These are phyloP conservation scores for Oscheius sp. DNA, from an alignment of 2,888 invertebrate genomes.

Conservation along the genomic window DNA sequence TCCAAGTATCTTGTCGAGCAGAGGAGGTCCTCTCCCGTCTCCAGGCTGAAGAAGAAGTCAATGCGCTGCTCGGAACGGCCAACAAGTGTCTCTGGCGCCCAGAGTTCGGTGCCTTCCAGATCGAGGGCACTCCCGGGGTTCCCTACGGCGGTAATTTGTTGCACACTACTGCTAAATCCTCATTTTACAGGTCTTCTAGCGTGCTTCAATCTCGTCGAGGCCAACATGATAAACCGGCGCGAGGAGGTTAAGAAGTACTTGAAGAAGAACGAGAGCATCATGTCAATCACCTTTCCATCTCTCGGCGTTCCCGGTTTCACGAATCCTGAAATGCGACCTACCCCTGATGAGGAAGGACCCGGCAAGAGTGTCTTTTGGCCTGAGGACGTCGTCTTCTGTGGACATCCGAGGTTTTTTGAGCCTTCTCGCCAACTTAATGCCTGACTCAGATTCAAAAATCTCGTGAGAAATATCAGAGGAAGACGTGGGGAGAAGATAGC, in stretches of 20 bases:
- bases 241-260: constrained; percentile 79
- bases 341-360: constrained; percentile 82
- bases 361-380: constrained; percentile 89
- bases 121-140: constrained; percentile 92
- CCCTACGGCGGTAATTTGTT: constrained; percentile 76
- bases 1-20: constrained; percentile 86
- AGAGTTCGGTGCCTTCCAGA: constrained; percentile 98
- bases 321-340: constrained; percentile 80
- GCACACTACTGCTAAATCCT: background rate
- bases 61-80: constrained; percentile 69
- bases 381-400: constrained; percentile 90
- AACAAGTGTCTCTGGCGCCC: constrained; percentile 85
- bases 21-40: constrained; percentile 83
- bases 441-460: constrained; percentile 78
- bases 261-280: constrained; percentile 82
- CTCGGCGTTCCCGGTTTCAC: constrained; percentile 91
- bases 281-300: constrained; percentile 92
- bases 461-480: constrained; percentile 90
- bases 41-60: constrained; percentile 77
- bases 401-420: constrained; percentile 82
- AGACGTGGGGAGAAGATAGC: constrained; percentile 93
- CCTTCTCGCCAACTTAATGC: constrained; percentile 5
- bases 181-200: constrained; percentile 80
- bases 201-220: constrained; percentile 97
- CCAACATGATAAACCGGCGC: constrained; percentile 87